phyloP scores from a whole-genome alignment of 2,797 vertebrate genomes.

The Columba guinea region DNA sequence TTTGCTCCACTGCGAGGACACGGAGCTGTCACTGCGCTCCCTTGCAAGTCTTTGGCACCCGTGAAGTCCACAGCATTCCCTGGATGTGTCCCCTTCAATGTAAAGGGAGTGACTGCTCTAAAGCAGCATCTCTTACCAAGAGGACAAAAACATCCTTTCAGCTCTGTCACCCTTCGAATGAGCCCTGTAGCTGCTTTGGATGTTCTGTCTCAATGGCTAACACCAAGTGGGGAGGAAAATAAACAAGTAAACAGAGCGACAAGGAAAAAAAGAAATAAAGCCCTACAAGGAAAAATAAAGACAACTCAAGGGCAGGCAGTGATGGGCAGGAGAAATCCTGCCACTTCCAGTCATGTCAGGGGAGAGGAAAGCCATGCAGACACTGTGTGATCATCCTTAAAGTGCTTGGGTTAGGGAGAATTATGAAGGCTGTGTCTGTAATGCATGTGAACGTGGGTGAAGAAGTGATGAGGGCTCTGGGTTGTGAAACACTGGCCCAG shows the following conservation, averaged over 20 bases:
- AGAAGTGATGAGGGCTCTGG: not conserved
- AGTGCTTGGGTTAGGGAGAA: not conserved
- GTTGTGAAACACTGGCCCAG: no score
- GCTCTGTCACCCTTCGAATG: slow-evolving; percentile 2
- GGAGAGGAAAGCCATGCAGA: not conserved
- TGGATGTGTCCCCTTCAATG: not conserved
- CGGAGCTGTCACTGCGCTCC: not conserved
- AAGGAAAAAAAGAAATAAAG: not conserved
- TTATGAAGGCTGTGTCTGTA: not conserved
- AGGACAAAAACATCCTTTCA: not conserved
- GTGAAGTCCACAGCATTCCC: not conserved
- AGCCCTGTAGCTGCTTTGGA: slow-evolving; percentile 29
- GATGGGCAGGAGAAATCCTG: slow-evolving; percentile 36
- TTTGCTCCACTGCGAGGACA: fast-evolving
- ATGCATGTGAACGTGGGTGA: not conserved
- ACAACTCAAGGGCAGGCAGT: slow-evolving; percentile 61
- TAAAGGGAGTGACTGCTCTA: not conserved
- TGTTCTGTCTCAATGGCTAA: slow-evolving; percentile 26
- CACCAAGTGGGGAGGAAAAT: slow-evolving; percentile 6
- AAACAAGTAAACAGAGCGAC: not conserved
- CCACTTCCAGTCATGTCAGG: slow-evolving; percentile 37
- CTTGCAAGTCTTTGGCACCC: not conserved
- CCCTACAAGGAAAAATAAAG: not conserved
- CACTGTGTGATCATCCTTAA: not conserved
- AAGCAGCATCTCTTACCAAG: not conserved